Base-by-base conservation (phyloP, 2,113 vertebrate species). In the Kryptolebias marmoratus region DNA sequence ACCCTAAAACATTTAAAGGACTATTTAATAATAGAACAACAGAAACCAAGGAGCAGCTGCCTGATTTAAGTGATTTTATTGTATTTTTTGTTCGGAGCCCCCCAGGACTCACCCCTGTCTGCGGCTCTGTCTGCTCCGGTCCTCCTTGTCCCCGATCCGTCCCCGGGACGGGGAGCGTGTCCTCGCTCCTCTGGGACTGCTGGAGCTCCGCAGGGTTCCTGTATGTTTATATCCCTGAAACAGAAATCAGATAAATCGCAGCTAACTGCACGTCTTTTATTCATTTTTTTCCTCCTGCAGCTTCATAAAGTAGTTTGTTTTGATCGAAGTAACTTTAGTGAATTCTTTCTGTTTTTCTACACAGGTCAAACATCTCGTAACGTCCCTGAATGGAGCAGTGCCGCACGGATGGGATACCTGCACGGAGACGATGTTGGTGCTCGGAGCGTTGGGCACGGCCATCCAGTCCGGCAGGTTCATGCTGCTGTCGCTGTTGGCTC, bases 401-500 rank as follows among this genome's bases (percentile, higher is more conserved):
- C 45, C 14, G 13, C 13, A 55, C 2, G 27, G 11, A 77, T 27
- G 58, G 22, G 22, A 36, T 53, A 95, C 93, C 94, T 95, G 94
- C 73, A 95, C 93, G 27, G 94, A 95, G 52, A 95, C 94, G 10
- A 94, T 93, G 83, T 89, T 94, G 81, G 89, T 83, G 30, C 60
- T 89, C 0, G 95, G 77, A 14, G 94, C 77, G 27, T 95, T 94
- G 2, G 95, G 93, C 67, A 94, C 93, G 5, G 95, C 95, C 92
- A 96, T 95, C 96, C 96, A 96, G 7, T 97, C 96, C 0, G 96
- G 95, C 45, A 96, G 88, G 36, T 95, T 96, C 94, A 96, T 96
- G 92, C 95, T 96, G 88, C 95, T 96, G 79, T 97, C 96, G 0
- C 96, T 97, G 94, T 96, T 97, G 87, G 96, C 96, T 0, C 96